Evolutionary conservation across 23 tunicate genomes (phyloP), one percentile per base, ranked within the genome.

Genomic region (Clavelina lepadiformis): DNA sequence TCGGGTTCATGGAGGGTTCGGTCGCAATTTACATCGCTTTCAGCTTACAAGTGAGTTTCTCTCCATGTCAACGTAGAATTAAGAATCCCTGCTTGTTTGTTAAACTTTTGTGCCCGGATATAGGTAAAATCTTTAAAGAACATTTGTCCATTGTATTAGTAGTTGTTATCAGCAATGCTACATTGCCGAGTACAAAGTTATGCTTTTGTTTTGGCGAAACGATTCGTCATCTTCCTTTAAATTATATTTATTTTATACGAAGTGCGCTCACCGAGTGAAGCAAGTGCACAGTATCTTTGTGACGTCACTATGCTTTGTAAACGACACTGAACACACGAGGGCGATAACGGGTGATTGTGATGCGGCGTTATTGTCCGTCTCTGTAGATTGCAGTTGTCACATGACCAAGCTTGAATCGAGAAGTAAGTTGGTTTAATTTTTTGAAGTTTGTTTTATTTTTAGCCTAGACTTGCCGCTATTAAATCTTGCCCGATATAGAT

Each of bases 1-100:
- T 85, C 28, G 94, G 94, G 35, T 85, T 85, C 74, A 85, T 85
- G 94, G 94, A 85, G 30, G 94, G 94, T 4, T 77, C 94, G 26
- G 85, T 85, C 26, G 79, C 78, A 2, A 78, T 85, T 46, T 78
- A 78, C 36, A 71, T 85, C 45, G 49, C 94, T 4, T 85, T 85
- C 36, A 85, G 85, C 58, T 52, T 85, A 35, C 94, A 85, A 78
- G 86, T 80, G 31, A 28, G 41, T 33, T 38, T 20, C 59, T n/a
- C n/a, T n/a, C n/a, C n/a, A n/a, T n/a, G n/a, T n/a, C n/a, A n/a
- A n/a, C n/a, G n/a, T n/a, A n/a, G n/a, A n/a, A n/a, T n/a, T n/a
- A n/a, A n/a, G n/a, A n/a, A n/a, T n/a, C n/a, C 22, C 59, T 11
- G 19, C 19, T 15, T 11, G 7, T 11, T 20, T 11, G 21, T 20